These are phyloP conservation scores for Neosilurus hyrtlii DNA, from an alignment of 2,797 vertebrate species.

Conservation along the genomic window DNA sequence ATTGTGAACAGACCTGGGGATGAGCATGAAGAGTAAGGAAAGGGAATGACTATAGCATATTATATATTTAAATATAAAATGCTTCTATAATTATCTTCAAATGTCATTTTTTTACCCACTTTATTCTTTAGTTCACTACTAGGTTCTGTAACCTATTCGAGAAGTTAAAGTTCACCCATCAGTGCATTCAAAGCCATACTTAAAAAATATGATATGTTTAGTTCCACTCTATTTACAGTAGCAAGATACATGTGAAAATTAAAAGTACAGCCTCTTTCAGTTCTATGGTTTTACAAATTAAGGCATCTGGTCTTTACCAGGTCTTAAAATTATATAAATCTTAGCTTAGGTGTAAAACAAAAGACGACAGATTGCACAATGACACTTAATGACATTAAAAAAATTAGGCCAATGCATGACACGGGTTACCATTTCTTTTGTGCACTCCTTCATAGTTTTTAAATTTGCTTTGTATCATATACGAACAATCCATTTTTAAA, in stretches of 20 bases:
- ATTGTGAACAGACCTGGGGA: constrained; percentile 76
- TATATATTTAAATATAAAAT: background rate
- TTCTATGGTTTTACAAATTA: too few species aligned
- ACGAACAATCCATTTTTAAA: too few species aligned
- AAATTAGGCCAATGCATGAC: too few species aligned
- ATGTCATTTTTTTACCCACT: background rate
- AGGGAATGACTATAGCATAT: background rate
- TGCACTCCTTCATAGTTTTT: too few species aligned
- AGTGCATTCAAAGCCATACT: background rate
- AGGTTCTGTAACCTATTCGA: background rate
- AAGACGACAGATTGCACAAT: too few species aligned
- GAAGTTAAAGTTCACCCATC: background rate
- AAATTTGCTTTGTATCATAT: too few species aligned
- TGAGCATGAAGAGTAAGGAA: constrained; percentile 3
- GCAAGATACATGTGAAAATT: background rate
- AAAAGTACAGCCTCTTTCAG: too few species aligned
- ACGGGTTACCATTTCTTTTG: too few species aligned
- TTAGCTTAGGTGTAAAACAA: too few species aligned
- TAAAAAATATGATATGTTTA: background rate
- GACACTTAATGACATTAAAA: too few species aligned
- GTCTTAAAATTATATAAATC: too few species aligned
- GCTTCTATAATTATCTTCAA: background rate
- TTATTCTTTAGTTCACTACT: background rate
- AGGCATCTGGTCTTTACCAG: too few species aligned
- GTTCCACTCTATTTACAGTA: background rate